phyloP scores from a whole-genome alignment of 2,113 vertebrate genomes.

The Tor tambroides region DNA sequence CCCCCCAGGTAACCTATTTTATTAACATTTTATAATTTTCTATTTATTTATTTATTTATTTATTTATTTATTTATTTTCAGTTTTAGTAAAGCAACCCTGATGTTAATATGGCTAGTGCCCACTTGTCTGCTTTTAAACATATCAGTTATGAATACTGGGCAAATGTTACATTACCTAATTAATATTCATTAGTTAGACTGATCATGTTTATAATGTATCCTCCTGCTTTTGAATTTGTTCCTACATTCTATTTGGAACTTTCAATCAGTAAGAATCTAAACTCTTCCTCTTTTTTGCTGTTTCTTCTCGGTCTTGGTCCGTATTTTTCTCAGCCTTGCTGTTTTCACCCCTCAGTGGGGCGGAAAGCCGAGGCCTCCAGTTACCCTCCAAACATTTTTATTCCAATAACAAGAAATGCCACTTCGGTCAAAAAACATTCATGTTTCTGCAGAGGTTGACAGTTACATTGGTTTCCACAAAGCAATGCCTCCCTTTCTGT shows the following conservation, averaged over 20 bases:
- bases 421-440: constrained; percentile 58
- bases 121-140: not conserved
- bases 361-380: constrained; percentile 18
- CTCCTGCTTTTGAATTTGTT: not conserved
- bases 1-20: too few relatives aligned
- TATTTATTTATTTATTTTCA: not conserved
- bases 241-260: not conserved
- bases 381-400: constrained; percentile 41
- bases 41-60: not conserved
- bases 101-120: not conserved
- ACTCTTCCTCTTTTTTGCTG: not conserved
- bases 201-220: not conserved
- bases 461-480: constrained; percentile 60
- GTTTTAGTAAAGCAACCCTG: not conserved
- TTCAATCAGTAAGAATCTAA: not conserved
- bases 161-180: not conserved
- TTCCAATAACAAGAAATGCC: constrained; percentile 46
- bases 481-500: constrained; percentile 60
- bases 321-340: not conserved
- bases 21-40: not conserved
- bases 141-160: not conserved
- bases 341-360: constrained; percentile 40
- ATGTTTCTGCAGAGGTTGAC: constrained; percentile 60
- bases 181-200: not conserved
- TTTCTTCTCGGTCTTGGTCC: not conserved